Evolutionary conservation across 2,888 invertebrate genomes (phyloP).

Genomic region (Xanthostigma xanthostigma): DNA sequence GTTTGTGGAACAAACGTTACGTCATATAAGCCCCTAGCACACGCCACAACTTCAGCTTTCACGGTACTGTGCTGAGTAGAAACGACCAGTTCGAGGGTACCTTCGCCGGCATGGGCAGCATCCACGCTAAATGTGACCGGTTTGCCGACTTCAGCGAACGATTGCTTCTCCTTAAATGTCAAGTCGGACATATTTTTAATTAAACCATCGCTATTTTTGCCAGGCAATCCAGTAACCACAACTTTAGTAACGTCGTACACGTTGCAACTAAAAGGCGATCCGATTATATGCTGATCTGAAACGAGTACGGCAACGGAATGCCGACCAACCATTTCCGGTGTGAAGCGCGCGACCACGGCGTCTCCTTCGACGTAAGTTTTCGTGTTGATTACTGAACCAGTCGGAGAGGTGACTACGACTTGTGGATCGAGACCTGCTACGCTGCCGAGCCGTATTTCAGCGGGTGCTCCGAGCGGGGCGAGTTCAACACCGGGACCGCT

Average conservation of each 20-base stretch:
- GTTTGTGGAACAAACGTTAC: conserved; percentile 86
- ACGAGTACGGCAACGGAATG: conserved; percentile 72
- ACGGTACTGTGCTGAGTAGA: conserved; percentile 81
- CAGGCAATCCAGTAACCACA: conserved; percentile 45
- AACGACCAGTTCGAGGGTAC: conserved; percentile 80
- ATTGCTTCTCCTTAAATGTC: conserved; percentile 27
- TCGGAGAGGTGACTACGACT: conserved; percentile 65
- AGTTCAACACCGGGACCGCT: conserved; percentile 53
- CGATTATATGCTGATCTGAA: conserved; percentile 72
- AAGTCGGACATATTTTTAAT: conserved; percentile 22
- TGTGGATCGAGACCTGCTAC: conserved; percentile 47
- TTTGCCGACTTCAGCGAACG: conserved; percentile 54
- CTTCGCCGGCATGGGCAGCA: conserved; percentile 89
- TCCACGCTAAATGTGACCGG: conserved; percentile 88
- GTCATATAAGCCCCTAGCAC: conserved; percentile 80
- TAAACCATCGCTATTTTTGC: conserved; percentile 20
- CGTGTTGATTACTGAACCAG: conserved; percentile 64
- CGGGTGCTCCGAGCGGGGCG: conserved; percentile 49
- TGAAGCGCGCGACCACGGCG: conserved; percentile 63
- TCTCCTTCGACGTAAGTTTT: conserved; percentile 51
- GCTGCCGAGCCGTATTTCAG: conserved; percentile 41
- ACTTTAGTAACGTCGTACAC: conserved; percentile 84
- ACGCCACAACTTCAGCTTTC: conserved; percentile 77
- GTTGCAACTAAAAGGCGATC: conserved; percentile 87
- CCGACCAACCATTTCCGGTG: conserved; percentile 74